phyloP scores from a whole-genome alignment of 1,140 invertebrate species.

The Cotesia vestalis region DNA sequence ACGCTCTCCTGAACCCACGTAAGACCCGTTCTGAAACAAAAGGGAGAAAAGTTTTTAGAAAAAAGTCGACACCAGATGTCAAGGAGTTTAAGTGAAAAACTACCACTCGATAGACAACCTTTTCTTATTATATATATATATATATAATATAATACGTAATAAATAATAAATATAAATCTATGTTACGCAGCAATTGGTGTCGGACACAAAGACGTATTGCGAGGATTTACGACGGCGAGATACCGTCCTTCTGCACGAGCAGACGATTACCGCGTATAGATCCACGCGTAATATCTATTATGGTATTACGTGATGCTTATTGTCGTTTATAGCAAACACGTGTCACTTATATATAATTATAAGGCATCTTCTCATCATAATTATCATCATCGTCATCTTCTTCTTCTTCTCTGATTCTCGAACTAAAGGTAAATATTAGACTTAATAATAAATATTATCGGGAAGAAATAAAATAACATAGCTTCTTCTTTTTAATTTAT shows the following conservation, averaged over 20 bases:
- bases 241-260: constrained; percentile 10
- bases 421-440: not conserved
- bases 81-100: constrained; percentile 18
- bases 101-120: not conserved
- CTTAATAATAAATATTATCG: too few species aligned
- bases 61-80: constrained; percentile 31
- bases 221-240: constrained; percentile 6
- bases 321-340: constrained; percentile 16
- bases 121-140: not conserved
- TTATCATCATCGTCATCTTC: not conserved
- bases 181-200: not conserved
- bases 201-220: constrained; percentile 4
- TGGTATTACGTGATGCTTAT: constrained; percentile 15
- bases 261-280: not conserved
- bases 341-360: not conserved
- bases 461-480: too few species aligned
- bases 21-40: constrained; percentile 68
- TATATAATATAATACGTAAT: not conserved
- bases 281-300: constrained; percentile 8
- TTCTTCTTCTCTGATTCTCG: not conserved
- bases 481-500: too few species aligned
- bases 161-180: not conserved
- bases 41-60: constrained; percentile 41
- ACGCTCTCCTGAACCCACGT: constrained; percentile 69
- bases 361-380: not conserved